Evolutionary conservation across 2,113 vertebrate genomes (phyloP).

Genomic region (Saguinus imperator): DNA sequence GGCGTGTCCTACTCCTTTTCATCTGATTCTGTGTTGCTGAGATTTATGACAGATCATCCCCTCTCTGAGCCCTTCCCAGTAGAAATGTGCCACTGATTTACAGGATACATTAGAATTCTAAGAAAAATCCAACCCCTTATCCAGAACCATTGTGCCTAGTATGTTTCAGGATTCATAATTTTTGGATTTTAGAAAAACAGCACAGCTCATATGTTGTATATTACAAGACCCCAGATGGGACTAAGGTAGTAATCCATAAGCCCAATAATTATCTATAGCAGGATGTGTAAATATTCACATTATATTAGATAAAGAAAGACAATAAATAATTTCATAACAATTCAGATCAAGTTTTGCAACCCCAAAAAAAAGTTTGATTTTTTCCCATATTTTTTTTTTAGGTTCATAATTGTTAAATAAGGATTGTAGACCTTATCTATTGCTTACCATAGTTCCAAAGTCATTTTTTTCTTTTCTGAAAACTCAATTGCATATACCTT

Average conservation of each 20-base stretch:
- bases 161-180: background rate
- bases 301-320: background rate
- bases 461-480: background rate
- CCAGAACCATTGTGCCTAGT: background rate
- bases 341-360: background rate
- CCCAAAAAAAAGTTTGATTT: background rate
- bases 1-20: background rate
- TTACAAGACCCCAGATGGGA: background rate
- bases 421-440: background rate
- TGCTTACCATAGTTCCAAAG: background rate
- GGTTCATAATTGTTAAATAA: background rate
- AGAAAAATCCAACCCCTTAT: background rate
- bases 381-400: background rate
- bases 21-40: background rate
- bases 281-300: background rate
- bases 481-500: constrained; percentile 19
- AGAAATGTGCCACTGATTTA: background rate
- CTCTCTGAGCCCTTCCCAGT: background rate
- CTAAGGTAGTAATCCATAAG: background rate
- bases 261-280: background rate
- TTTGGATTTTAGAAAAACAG: background rate
- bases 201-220: background rate
- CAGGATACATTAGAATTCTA: background rate
- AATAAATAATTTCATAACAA: background rate
- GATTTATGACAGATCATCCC: background rate